phyloP scores from a whole-genome alignment of 2,113 vertebrate species.

The Dipodomys ordii region DNA sequence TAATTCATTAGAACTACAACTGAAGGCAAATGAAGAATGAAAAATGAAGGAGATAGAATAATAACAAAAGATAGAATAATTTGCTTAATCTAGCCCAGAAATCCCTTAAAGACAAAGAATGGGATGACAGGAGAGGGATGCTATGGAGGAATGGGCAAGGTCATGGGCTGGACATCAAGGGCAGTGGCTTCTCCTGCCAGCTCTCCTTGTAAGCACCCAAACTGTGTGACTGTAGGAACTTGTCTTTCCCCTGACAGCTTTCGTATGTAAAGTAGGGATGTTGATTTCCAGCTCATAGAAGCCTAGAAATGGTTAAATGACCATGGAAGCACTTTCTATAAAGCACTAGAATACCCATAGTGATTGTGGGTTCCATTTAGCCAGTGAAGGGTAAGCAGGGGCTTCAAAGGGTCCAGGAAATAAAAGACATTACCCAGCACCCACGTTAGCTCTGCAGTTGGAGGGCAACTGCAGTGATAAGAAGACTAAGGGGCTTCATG shows the following conservation, averaged over 20 bases:
- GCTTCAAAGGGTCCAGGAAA: background rate
- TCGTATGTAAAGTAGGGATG: background rate
- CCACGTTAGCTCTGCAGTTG: background rate
- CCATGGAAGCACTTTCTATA: background rate
- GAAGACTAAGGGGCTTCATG: background rate
- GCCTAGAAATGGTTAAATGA: conserved; percentile 1
- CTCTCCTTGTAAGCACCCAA: background rate
- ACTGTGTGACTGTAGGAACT: background rate
- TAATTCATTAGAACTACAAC: background rate
- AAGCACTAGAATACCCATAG: background rate
- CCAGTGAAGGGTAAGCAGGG: background rate
- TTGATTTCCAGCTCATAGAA: background rate
- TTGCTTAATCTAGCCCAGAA: background rate
- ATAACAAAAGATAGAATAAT: background rate
- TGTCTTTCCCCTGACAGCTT: background rate
- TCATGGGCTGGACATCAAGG: background rate
- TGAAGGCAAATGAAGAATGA: background rate
- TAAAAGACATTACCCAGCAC: background rate
- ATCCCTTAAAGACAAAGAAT: background rate
- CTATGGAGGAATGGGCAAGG: background rate
- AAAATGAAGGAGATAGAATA: background rate
- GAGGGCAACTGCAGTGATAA: background rate
- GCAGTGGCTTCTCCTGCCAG: background rate
- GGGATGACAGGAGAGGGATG: background rate
- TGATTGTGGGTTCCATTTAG: background rate